These are phyloP conservation scores for Tupaia chinensis DNA, from an alignment of 2,113 vertebrate species.

Conservation along the genomic window DNA sequence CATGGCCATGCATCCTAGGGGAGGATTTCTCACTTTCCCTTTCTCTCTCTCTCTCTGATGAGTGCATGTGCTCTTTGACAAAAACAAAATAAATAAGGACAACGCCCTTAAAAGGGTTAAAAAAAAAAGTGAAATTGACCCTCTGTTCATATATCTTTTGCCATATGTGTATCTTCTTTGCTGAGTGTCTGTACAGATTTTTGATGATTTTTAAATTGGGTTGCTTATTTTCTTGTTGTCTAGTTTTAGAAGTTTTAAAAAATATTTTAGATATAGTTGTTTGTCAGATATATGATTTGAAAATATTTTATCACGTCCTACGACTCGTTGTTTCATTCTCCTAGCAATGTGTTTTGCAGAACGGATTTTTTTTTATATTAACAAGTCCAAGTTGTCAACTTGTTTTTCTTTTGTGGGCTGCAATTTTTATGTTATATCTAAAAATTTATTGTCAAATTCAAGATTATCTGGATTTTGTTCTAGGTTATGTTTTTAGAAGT, in stretches of 20 bases:
- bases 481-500: background rate
- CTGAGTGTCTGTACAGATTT: background rate
- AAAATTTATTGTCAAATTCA: background rate
- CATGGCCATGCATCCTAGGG: too few species aligned
- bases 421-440: background rate
- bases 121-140: background rate
- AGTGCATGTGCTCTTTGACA: too few species aligned
- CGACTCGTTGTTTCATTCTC: background rate
- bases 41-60: too few species aligned
- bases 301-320: background rate
- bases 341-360: background rate
- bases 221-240: background rate
- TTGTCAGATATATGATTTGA: background rate
- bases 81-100: too few species aligned
- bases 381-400: background rate
- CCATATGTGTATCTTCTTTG: background rate
- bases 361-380: background rate
- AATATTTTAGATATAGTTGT: background rate
- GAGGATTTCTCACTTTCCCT: too few species aligned
- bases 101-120: too few species aligned
- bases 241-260: background rate
- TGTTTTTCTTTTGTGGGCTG: background rate
- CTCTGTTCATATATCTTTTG: background rate
- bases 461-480: background rate
- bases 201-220: background rate